phyloP scores from a whole-genome alignment of 2,888 invertebrate species.

The Yponomeuta sedellus region DNA sequence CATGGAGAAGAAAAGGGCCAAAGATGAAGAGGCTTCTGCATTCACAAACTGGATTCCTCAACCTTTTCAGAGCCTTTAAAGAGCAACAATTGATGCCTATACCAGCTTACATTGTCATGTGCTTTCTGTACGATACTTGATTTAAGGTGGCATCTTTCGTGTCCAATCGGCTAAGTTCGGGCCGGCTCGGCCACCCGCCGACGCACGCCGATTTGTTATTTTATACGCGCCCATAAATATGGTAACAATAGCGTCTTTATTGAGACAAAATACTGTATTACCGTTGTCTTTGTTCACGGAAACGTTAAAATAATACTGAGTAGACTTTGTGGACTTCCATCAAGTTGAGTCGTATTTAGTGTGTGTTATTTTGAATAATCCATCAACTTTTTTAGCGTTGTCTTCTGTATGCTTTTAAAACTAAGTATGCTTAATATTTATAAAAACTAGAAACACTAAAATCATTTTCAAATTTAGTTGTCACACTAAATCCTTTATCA shows the following conservation, averaged over 20 bases:
- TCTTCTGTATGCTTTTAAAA: too few species aligned
- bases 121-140: too few species aligned
- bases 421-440: too few species aligned
- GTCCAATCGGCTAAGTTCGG: not conserved
- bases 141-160: too few species aligned
- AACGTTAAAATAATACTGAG: not conserved
- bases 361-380: not conserved
- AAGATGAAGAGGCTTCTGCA: too few species aligned
- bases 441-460: too few species aligned
- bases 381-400: too few species aligned
- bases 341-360: not conserved
- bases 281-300: not conserved
- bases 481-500: not conserved
- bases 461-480: not conserved
- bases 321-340: not conserved
- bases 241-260: not conserved
- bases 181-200: not conserved
- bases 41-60: too few species aligned
- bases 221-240: conserved; percentile 9
- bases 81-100: too few species aligned
- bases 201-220: conserved; percentile 8
- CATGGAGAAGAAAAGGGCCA: too few species aligned
- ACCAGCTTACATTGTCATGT: too few species aligned
- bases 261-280: conserved; percentile 7
- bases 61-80: too few species aligned